Evolutionary conservation across 2,888 invertebrate genomes (phyloP).

Genomic region (Hypercompe scribonia): DNA sequence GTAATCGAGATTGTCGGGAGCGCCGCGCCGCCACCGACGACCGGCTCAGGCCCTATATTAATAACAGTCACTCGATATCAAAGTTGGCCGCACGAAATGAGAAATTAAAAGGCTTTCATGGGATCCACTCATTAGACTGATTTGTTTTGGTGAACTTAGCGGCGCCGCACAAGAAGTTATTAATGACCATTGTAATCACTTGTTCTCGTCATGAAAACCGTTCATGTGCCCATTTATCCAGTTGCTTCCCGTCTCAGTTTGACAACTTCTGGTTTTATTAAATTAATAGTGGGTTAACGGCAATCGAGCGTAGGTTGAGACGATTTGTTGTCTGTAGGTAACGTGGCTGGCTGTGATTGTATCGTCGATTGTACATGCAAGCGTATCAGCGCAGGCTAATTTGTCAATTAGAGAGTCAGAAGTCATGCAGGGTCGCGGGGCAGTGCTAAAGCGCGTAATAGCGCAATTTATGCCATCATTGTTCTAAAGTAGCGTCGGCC

Average conservation of each 20-base stretch:
- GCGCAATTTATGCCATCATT: slow-evolving; percentile 85
- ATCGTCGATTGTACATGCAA: slow-evolving; percentile 66
- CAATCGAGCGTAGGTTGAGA: slow-evolving; percentile 47
- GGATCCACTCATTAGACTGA: slow-evolving; percentile 82
- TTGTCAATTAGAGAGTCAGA: slow-evolving; percentile 72
- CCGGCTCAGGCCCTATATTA: slow-evolving; percentile 76
- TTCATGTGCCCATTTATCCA: slow-evolving; percentile 73
- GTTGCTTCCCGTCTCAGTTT: slow-evolving; percentile 55
- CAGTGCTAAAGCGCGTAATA: slow-evolving; percentile 78
- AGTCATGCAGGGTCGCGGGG: slow-evolving; percentile 73
- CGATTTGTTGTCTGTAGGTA: slow-evolving; percentile 54
- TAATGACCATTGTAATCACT: slow-evolving; percentile 78
- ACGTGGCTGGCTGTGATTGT: slow-evolving; percentile 61
- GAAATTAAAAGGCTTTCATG: slow-evolving; percentile 86
- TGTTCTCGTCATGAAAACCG: slow-evolving; percentile 71
- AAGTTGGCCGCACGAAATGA: slow-evolving; percentile 81
- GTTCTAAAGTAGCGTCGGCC: slow-evolving; percentile 86
- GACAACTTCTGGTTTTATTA: slow-evolving; percentile 60
- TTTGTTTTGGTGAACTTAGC: slow-evolving; percentile 75
- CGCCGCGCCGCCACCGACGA: slow-evolving; percentile 75
- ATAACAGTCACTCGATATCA: slow-evolving; percentile 82
- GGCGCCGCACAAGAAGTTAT: slow-evolving; percentile 80
- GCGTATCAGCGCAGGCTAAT: slow-evolving; percentile 75
- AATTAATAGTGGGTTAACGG: slow-evolving; percentile 47
- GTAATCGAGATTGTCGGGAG: slow-evolving; percentile 78